Base-by-base conservation (phyloP, 2,113 vertebrate genomes). In the Apodemus speciosus region DNA sequence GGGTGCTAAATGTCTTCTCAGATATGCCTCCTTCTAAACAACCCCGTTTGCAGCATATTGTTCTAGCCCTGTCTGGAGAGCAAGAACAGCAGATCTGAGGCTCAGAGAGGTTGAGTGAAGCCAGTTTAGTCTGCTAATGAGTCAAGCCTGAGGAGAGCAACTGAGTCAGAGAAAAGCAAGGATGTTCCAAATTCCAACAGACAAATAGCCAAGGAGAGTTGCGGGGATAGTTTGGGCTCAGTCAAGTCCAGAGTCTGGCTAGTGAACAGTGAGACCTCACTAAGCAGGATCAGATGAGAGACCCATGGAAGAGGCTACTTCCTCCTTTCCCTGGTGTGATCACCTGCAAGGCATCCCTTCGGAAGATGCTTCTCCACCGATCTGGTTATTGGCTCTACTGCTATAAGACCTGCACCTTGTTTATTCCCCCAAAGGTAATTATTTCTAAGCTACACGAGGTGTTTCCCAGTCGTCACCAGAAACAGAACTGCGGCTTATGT, bases 141-240 rank as follows among this genome's bases (percentile, higher is more conserved):
- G 83, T 62, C 53, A 66, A 93, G 49, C 43, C 83, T 72, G 72
- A 89, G 14, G 68, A 88, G 8, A 85, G 30, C 15, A 88, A 62
- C 38, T 43, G 58, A 73, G 88, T 56, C 62, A 60, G 9, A 93
- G 81, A 86, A 95, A 91, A 94, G 25, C 68, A 92, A 20, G 87
- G 77, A 46, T 66, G 32, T 73, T 86, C 85, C 43, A 51, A 93
- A 21, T 73, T 25, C 27, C 77, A 66, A 84, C 51, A 90, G 62
- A 66, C 16, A 85, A 66, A 72, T 73, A 81, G 46, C 23, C 16
- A 93, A 75, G 10, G 53, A 80, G 7, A 90, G 27, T 27, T 60
- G 13, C 0, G 10, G 66, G 30, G 73, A 25, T 46, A 69, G 46
- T 75, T 16, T 23, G 80, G 38, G 32, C 79, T 92, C 60, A 71